A percentile compares a stretch with the other conserved stretches of the same genome.
phyloP scores from a whole-genome alignment of 2,113 vertebrate species.

The Microtus montanus region DNA sequence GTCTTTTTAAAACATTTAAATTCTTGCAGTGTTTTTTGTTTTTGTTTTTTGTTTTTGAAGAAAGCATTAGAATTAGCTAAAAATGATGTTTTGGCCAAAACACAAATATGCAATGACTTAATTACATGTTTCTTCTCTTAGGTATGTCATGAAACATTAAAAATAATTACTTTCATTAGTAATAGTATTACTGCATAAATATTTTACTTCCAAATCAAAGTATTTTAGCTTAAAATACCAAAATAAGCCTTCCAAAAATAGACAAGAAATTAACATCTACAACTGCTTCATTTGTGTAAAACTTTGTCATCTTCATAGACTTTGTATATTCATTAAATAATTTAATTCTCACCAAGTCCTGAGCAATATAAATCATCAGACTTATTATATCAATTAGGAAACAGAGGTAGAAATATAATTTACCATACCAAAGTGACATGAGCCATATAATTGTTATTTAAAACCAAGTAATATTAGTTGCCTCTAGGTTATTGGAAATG shows the following conservation, averaged over 20 bases:
- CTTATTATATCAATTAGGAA: constrained; percentile 26
- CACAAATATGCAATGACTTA: background rate
- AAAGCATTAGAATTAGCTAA: background rate
- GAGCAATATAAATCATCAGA: constrained; percentile 16
- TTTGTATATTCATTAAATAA: background rate
- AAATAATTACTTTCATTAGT: background rate
- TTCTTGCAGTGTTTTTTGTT: no score
- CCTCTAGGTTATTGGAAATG: background rate
- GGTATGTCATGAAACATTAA: background rate
- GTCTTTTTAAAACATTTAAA: no score
- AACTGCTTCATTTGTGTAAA: background rate
- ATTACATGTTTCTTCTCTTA: constrained; percentile 2
- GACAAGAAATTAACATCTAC: background rate
- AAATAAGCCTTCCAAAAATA: background rate
- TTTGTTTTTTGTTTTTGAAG: constrained; percentile 53
- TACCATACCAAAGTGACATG: background rate
- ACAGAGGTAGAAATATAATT: background rate
- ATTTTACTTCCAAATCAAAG: background rate
- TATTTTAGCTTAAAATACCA: background rate
- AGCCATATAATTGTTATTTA: background rate
- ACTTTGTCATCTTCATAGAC: background rate
- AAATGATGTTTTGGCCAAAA: background rate
- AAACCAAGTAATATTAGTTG: background rate
- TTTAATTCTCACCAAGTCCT: background rate
- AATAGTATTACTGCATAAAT: background rate